phyloP scores from a whole-genome alignment of 2,888 invertebrate species.

The Heliconius aoede region DNA sequence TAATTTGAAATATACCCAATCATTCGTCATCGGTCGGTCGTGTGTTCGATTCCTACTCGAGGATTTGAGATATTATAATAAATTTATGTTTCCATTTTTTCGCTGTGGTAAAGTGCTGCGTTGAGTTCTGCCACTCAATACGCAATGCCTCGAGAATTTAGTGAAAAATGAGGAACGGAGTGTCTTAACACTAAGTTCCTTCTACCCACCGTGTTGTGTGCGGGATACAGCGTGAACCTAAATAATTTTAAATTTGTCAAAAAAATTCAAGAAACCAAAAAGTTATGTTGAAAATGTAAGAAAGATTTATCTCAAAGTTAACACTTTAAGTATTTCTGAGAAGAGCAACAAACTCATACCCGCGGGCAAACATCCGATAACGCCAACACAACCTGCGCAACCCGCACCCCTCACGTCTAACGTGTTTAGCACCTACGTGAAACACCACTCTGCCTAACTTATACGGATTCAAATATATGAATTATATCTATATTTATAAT shows the following conservation, averaged over 20 bases:
- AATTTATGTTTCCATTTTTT: too few species aligned
- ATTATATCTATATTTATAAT: not conserved
- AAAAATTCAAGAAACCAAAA: not conserved
- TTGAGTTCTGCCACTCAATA: too few species aligned
- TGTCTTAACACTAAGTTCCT: too few species aligned
- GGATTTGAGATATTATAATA: too few species aligned
- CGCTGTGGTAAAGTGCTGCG: too few species aligned
- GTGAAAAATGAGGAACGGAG: too few species aligned
- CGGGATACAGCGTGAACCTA: too few species aligned
- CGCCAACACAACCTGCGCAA: slow-evolving; percentile 53
- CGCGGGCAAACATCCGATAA: slow-evolving; percentile 52
- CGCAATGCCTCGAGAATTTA: too few species aligned
- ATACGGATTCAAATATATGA: slow-evolving; percentile 15
- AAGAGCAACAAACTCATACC: slow-evolving; percentile 31
- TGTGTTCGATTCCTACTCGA: too few species aligned
- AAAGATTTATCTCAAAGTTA: slow-evolving; percentile 17
- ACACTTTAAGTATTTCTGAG: slow-evolving; percentile 27
- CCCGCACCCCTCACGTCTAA: slow-evolving; percentile 43
- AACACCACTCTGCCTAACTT: slow-evolving; percentile 13
- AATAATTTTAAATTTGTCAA: not conserved
- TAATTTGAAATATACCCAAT: too few species aligned
- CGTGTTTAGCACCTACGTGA: slow-evolving; percentile 48
- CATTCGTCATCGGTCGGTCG: too few species aligned
- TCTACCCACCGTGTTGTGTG: too few species aligned
- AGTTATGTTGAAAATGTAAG: not conserved